Percentiles rank a stretch among this genome's conserved stretches.
phyloP scores from a whole-genome alignment of 23 tunicate species.

The Aplidium turbinatum region DNA sequence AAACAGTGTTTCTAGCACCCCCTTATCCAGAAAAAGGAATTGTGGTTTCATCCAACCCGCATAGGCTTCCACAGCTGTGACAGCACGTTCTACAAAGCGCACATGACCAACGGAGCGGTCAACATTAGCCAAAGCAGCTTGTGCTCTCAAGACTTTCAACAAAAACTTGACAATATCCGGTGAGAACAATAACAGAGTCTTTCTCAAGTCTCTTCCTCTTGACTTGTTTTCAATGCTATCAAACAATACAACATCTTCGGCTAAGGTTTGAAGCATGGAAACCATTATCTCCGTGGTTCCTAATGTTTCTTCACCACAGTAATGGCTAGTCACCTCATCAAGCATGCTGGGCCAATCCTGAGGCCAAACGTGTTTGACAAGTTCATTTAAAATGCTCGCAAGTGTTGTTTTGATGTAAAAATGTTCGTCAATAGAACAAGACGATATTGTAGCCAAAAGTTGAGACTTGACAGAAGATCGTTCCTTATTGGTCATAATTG shows the following conservation, averaged over 20 bases:
- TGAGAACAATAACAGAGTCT: conserved; percentile 53
- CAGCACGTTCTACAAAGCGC: conserved; percentile 5
- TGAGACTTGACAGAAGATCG: conserved; percentile 36
- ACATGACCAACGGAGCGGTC: neutral
- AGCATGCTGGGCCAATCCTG: conserved; percentile 84
- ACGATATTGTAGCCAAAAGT: conserved; percentile 11
- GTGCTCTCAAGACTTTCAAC: conserved; percentile 1
- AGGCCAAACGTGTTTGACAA: conserved; percentile 80
- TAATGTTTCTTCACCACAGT: neutral
- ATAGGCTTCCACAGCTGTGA: conserved; percentile 43
- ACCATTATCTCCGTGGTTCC: conserved; percentile 42
- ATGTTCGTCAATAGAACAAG: conserved; percentile 26
- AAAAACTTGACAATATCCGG: conserved; percentile 43
- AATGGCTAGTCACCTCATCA: conserved; percentile 36
- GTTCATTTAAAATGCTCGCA: conserved; percentile 58
- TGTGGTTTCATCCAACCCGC: conserved; percentile 74
- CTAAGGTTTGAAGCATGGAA: conserved; percentile 44
- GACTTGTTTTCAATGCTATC: conserved; percentile 55
- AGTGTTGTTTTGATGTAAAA: conserved; percentile 39
- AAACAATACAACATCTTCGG: conserved; percentile 76
- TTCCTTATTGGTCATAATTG: conserved; percentile 13
- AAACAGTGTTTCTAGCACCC: conserved; percentile 24
- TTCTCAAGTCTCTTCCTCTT: conserved; percentile 62
- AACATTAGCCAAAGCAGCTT: neutral
- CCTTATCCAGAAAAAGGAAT: conserved; percentile 31